A percentile compares a stretch with the other conserved stretches of the same genome.
Evolutionary conservation across 2,797 vertebrate species (phyloP).

Genomic region (Thripadectes ignobilis): DNA sequence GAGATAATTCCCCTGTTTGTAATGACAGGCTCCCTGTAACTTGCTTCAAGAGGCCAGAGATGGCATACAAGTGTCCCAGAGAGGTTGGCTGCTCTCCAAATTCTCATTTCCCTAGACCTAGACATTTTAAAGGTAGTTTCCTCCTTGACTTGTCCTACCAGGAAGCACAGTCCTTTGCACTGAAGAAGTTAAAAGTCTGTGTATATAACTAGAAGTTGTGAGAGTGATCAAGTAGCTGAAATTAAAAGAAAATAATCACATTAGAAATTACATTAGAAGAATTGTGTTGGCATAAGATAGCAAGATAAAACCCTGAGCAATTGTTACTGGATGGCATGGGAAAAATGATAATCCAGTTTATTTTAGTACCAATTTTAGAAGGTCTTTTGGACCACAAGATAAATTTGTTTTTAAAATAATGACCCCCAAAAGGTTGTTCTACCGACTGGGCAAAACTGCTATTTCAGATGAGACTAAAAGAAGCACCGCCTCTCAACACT

Average conservation of each 20-base stretch:
- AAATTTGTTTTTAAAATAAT: background rate
- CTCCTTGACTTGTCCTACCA: background rate
- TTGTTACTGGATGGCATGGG: background rate
- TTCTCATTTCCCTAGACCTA: background rate
- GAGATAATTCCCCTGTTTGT: background rate
- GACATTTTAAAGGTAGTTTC: background rate
- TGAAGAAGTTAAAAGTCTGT: background rate
- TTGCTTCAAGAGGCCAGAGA: background rate
- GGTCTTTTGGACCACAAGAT: background rate
- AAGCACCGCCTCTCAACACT: background rate
- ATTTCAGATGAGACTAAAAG: background rate
- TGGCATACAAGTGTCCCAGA: background rate
- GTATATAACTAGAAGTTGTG: background rate
- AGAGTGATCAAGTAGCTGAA: background rate
- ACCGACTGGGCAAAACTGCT: background rate
- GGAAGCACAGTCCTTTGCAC: background rate
- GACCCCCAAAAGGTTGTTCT: background rate
- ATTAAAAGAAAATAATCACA: background rate
- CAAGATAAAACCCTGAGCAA: background rate
- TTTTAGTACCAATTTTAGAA: background rate
- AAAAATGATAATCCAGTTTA: background rate
- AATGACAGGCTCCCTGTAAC: background rate
- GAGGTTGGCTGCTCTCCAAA: background rate
- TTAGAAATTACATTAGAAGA: background rate
- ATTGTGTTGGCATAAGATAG: background rate